These are phyloP conservation scores for Adelges cooleyi DNA, from an alignment of 1,140 invertebrate species.

Conservation along the genomic window DNA sequence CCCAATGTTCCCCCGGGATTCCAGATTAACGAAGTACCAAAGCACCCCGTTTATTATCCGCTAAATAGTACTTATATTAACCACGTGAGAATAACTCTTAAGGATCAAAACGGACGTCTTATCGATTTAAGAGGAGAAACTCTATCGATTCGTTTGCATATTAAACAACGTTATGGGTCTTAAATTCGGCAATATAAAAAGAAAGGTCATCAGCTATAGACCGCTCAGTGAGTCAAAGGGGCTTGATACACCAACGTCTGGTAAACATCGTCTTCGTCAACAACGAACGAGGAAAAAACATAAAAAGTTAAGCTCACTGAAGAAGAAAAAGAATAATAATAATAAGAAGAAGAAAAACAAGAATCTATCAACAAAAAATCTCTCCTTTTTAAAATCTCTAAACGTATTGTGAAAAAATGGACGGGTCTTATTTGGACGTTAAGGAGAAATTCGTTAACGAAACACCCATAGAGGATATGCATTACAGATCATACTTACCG, in stretches of 20 bases:
- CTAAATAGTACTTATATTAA: constrained; percentile 29
- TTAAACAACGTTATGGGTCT: constrained; percentile 28
- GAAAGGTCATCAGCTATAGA: neutral
- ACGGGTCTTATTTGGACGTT: neutral
- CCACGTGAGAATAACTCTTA: constrained; percentile 31
- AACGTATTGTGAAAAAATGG: neutral
- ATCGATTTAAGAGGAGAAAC: constrained; percentile 32
- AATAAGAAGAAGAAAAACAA: too few relatives aligned
- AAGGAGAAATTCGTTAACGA: constrained; percentile 14
- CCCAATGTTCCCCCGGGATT: constrained; percentile 33
- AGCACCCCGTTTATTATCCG: constrained; percentile 31
- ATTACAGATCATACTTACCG: constrained; percentile 29
- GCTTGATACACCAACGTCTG: neutral
- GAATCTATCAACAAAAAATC: too few relatives aligned
- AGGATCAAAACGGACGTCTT: constrained; percentile 28
- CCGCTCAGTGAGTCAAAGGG: neutral
- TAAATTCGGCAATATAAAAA: constrained; percentile 15
- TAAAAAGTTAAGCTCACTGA: too few relatives aligned
- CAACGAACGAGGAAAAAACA: too few relatives aligned
- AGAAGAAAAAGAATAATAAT: too few relatives aligned
- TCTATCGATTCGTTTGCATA: constrained; percentile 31
- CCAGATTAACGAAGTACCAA: constrained; percentile 34
- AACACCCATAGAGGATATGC: constrained; percentile 33
- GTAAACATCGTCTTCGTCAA: too few relatives aligned
- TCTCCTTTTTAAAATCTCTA: neutral